Conservation (phyloP, 2,888 invertebrate species). For the Drosophila nigricruria region DNA sequence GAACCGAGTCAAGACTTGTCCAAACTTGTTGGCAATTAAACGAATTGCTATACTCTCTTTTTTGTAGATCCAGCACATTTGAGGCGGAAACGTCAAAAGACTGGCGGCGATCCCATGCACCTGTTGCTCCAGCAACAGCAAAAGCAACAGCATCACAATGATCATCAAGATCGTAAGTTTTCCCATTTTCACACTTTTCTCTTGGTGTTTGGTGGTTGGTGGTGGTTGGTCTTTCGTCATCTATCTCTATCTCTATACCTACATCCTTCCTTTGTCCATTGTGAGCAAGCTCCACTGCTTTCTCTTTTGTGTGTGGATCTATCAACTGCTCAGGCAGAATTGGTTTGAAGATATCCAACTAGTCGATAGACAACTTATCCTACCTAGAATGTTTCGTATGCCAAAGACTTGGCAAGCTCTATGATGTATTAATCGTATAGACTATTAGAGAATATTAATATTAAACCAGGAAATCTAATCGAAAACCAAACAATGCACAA, state of each 20-base stretch:
- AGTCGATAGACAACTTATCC: constrained; percentile 50
- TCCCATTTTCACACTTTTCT: constrained; percentile 21
- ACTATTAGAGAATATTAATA: constrained; percentile 67
- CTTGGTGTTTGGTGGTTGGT: constrained; percentile 28
- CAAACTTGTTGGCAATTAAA: constrained; percentile 28
- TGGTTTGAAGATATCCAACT: constrained; percentile 29
- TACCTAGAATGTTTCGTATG: constrained; percentile 62
- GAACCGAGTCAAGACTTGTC: constrained; percentile 37
- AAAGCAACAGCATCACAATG: constrained; percentile 76
- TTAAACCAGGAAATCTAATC: constrained; percentile 24
- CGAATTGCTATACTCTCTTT: constrained; percentile 77
- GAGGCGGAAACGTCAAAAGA: constrained; percentile 86
- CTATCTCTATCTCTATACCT: constrained; percentile 3
- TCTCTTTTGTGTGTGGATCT: constrained; percentile 36
- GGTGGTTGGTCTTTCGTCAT: constrained; percentile 9
- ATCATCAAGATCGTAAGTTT: constrained; percentile 85
- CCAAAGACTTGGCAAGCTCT: constrained; percentile 72
- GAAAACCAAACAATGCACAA: constrained; percentile 37
- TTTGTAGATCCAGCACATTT: constrained; percentile 88
- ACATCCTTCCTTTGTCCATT: constrained; percentile 17
- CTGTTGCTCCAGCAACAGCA: constrained; percentile 83
- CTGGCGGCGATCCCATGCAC: constrained; percentile 85
- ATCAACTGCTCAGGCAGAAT: constrained; percentile 3
- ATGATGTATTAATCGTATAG: constrained; percentile 72
- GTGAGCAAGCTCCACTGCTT: not conserved